A percentile compares a stretch with the other conserved stretches of the same genome.
Conservation (phyloP, 2,888 invertebrate species). For the Chrysolina americana region DNA sequence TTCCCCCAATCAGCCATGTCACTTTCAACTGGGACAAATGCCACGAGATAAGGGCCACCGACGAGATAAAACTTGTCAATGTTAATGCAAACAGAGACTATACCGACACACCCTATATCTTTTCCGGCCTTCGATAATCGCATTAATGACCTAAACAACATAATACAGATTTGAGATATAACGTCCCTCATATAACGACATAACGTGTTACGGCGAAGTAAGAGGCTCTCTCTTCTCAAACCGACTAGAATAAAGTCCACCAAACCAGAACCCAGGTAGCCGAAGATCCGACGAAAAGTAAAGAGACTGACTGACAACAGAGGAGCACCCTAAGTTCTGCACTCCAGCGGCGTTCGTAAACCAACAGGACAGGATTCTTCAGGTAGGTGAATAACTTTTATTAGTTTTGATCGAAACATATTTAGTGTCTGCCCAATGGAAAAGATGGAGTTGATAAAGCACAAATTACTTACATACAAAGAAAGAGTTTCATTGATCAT, state of each 20-base stretch:
- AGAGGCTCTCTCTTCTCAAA: not conserved
- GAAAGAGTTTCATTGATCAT: no score
- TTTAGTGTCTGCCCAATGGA: no score
- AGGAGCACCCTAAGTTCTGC: constrained; percentile 19
- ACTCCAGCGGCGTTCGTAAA: constrained; percentile 38
- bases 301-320: constrained; percentile 22
- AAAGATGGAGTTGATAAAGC: no score
- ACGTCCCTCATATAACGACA: constrained; percentile 19
- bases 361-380: not conserved
- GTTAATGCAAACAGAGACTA: constrained; percentile 8
- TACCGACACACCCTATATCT: constrained; percentile 18
- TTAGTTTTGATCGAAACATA: no score
- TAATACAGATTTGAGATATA: constrained; percentile 23
- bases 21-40: constrained; percentile 4
- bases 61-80: constrained; percentile 1
- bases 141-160: constrained; percentile 21
- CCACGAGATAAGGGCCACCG: not conserved
- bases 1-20: constrained; percentile 10
- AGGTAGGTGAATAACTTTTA: no score
- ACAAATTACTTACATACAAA: no score
- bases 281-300: constrained; percentile 20
- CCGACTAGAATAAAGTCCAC: constrained; percentile 13
- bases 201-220: not conserved
- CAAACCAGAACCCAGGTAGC: constrained; percentile 20
- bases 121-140: constrained; percentile 8